A percentile compares a stretch with the other conserved stretches of the same genome.
phyloP scores from a whole-genome alignment of 2,113 vertebrate genomes.

The Chlamydotis undulata region DNA sequence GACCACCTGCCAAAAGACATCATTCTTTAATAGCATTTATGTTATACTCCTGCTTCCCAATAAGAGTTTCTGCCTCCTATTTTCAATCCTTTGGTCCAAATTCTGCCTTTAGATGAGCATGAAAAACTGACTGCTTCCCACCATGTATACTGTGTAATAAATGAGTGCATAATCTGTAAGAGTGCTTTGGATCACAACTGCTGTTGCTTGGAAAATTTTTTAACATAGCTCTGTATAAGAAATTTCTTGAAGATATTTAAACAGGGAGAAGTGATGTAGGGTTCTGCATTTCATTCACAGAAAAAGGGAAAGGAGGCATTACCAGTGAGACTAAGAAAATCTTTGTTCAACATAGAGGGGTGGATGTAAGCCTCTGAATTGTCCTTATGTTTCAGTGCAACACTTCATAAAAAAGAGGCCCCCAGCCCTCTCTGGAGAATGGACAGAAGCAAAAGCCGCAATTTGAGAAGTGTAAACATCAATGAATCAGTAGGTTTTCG shows the following conservation, averaged over 20 bases:
- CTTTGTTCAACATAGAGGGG: neutral
- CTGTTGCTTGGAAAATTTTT: neutral
- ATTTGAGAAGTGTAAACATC: neutral
- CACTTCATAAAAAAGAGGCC: neutral
- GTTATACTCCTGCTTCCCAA: neutral
- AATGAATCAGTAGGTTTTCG: neutral
- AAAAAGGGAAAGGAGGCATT: neutral
- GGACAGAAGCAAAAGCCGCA: neutral
- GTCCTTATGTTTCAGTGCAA: neutral
- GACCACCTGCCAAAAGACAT: constrained; percentile 80
- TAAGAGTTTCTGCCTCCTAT: neutral
- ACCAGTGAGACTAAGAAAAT: neutral
- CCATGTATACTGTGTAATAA: neutral
- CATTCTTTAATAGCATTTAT: neutral
- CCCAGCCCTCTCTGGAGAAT: neutral
- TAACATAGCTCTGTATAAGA: neutral
- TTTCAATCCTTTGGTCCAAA: neutral
- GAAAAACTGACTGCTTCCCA: neutral
- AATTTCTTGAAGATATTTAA: neutral
- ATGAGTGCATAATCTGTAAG: neutral
- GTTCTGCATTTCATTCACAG: neutral
- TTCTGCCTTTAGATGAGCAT: neutral
- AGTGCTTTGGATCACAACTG: neutral
- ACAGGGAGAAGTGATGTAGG: neutral
- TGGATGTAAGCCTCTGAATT: neutral